Evolutionary conservation across 2,113 vertebrate species (phyloP).

Genomic region (Indicator maculatus): DNA sequence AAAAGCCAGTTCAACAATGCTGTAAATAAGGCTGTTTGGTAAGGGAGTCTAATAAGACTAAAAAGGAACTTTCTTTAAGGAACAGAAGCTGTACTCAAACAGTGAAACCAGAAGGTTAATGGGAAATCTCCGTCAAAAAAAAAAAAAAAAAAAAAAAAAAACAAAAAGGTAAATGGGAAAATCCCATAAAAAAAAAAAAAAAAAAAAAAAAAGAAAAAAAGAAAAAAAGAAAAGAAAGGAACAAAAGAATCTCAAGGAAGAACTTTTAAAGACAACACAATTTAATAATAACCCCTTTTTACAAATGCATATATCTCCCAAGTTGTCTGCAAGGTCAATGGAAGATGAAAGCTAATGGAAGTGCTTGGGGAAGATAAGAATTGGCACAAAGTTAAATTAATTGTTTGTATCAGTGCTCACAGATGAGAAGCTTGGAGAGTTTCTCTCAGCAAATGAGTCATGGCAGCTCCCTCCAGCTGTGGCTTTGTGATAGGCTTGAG

Average conservation of each 20-base stretch:
- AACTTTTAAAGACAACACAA: neutral
- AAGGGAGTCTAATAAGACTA: neutral
- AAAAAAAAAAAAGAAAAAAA: neutral
- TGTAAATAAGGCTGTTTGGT: neutral
- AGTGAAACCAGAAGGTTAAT: neutral
- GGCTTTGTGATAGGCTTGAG: neutral
- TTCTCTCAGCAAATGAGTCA: neutral
- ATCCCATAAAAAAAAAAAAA: neutral
- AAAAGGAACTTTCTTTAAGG: neutral
- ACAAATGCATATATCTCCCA: neutral
- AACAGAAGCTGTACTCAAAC: neutral
- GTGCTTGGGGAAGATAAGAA: neutral
- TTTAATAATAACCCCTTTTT: neutral
- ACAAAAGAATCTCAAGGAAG: neutral
- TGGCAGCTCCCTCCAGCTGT: neutral
- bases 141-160: neutral
- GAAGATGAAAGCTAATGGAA: constrained; percentile 61
- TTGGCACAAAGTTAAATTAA: neutral
- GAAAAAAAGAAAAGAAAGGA: neutral
- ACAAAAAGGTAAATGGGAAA: too few species aligned
- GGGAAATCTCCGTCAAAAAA: neutral
- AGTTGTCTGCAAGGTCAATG: neutral
- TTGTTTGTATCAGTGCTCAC: neutral
- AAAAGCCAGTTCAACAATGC: fast-evolving
- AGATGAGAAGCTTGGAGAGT: neutral